Percentiles rank a stretch among this genome's conserved stretches.
phyloP scores from a whole-genome alignment of 2,888 invertebrate genomes.

The Hololepta plana region DNA sequence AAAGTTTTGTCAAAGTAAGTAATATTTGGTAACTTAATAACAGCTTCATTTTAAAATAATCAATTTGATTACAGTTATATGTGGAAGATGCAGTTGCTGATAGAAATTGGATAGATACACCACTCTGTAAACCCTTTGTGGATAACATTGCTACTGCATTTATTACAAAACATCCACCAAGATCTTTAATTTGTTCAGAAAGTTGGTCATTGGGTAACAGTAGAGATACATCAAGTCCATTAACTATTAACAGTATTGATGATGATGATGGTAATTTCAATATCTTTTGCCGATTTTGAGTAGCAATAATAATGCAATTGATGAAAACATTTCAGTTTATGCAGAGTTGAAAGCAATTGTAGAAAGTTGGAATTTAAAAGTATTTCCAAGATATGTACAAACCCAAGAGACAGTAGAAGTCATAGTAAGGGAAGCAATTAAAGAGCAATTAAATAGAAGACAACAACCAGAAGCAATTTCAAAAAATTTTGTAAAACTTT shows the following conservation, averaged over 20 bases:
- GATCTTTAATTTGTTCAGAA: constrained; percentile 42
- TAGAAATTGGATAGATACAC: constrained; percentile 83
- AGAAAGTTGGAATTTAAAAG: constrained; percentile 28
- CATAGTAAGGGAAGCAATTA: constrained; percentile 69
- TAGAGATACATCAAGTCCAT: constrained; percentile 26
- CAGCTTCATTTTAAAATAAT: background rate
- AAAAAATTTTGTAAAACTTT: constrained; percentile 69
- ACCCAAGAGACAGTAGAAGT: constrained; percentile 54
- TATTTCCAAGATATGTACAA: constrained; percentile 38
- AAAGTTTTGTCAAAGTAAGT: constrained; percentile 66
- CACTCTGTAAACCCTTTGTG: constrained; percentile 78
- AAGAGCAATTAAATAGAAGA: constrained; percentile 70
- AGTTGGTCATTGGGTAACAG: constrained; percentile 32
- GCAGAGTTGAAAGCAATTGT: constrained; percentile 26
- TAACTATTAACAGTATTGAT: constrained; percentile 33
- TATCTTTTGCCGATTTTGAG: too few relatives aligned
- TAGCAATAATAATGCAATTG: too few relatives aligned
- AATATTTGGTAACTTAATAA: background rate
- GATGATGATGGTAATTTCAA: constrained; percentile 33
- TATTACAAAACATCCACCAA: constrained; percentile 59
- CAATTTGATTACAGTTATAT: constrained; percentile 42
- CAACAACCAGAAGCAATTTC: constrained; percentile 77
- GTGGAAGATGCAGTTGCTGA: constrained; percentile 91
- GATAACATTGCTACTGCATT: constrained; percentile 81
- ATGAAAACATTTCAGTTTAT: constrained; percentile 17